Base-by-base conservation (phyloP, 2,888 invertebrate species). In the Alviniconcha strummeri region DNA sequence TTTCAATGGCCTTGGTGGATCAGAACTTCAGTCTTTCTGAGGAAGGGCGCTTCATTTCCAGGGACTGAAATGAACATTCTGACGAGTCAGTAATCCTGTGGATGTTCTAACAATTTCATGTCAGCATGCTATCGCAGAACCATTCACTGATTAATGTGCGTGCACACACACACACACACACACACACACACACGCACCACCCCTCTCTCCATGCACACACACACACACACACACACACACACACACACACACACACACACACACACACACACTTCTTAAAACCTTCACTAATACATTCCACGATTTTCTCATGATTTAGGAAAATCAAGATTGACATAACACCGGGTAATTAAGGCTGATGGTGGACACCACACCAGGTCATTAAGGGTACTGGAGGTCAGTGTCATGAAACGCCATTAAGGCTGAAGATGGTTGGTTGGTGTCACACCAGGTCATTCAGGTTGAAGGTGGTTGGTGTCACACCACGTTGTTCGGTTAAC, bases 361-460 rank as follows among this genome's bases (percentile, higher is more conserved):
- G 36, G 72, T 13, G 72, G 7, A 4, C 7, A 36, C 3, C 2
- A 76, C 8, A 94, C 94, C 67, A 95, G 92, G 89, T 94, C 95
- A 85, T 95, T 93, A 78, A 95, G 90, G 88, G 94, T 94, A 85
- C 95, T 95, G 5, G 94, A 94, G 79, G 94, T 93, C 87, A 85
- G 17, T 89, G 69, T 67, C 13, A n/a, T 3, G 2, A 75, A 36
- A 75, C 0, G n/a, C 54, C 71, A 36, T 90, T 90, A 8, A 89
- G 87, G 13, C 91, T 87, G 56, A 89, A 86, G 64, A 88, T 83
- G 19, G 72, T 72, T 69, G 69, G 36, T 3, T 36, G 36, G 3
- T 69, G 36, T 36, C 17, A 36, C 9, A 11, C 5, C 19, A 3
- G 52, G 9, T 36, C 72, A 7, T 36, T 19, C 11, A 11, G 9